These are phyloP conservation scores for Leptura quadrifasciata DNA, from an alignment of 2,888 invertebrate species.

Conservation along the genomic window DNA sequence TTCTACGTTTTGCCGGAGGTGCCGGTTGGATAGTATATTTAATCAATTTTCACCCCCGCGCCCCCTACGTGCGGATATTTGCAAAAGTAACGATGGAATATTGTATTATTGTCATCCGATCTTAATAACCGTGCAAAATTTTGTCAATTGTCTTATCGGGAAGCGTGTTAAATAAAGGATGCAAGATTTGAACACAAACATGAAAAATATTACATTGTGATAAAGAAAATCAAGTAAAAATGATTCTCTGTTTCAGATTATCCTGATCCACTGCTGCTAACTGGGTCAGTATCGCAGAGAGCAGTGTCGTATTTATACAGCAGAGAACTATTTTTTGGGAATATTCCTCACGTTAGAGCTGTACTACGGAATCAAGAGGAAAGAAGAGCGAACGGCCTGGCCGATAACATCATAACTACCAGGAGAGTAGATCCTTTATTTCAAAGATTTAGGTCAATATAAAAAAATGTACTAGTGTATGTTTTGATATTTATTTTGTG, in stretches of 20 bases:
- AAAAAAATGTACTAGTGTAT: not conserved
- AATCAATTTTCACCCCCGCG: too few species aligned
- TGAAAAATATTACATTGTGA: not conserved
- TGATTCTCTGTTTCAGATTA: constrained; percentile 69
- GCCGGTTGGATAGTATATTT: too few species aligned
- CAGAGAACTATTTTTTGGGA: constrained; percentile 79
- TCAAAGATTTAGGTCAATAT: not conserved
- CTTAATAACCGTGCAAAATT: too few species aligned
- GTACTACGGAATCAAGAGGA: constrained; percentile 79
- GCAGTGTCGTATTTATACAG: constrained; percentile 76
- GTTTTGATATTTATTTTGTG: too few species aligned
- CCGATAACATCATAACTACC: constrained; percentile 79
- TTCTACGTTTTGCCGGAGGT: too few species aligned
- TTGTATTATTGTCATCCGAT: too few species aligned
- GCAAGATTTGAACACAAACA: too few species aligned
- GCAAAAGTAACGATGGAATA: too few species aligned
- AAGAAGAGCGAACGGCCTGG: constrained; percentile 77
- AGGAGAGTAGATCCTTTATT: constrained; percentile 70
- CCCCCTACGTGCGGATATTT: too few species aligned
- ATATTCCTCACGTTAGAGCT: constrained; percentile 80
- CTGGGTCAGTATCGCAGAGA: constrained; percentile 77
- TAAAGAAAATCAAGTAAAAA: not conserved
- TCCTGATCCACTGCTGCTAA: constrained; percentile 78
- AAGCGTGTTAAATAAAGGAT: too few species aligned
- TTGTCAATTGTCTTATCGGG: too few species aligned